A percentile compares a stretch with the other conserved stretches of the same genome.
Evolutionary conservation across 2,797 vertebrate genomes (phyloP).

Genomic region (Pangasius larnaudii): DNA sequence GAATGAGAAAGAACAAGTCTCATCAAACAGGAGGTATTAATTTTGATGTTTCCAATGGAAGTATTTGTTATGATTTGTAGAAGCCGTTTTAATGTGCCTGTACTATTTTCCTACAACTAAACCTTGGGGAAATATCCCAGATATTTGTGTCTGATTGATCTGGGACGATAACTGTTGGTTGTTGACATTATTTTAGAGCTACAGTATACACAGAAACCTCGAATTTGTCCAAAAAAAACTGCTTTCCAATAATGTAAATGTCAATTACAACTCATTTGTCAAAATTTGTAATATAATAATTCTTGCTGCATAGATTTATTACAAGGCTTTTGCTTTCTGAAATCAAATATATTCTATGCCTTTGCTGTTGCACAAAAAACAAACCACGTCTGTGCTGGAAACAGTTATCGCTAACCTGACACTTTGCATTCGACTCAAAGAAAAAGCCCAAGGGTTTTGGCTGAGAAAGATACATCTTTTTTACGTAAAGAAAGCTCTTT

Average conservation of each 20-base stretch:
- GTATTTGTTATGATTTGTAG: constrained; percentile 65
- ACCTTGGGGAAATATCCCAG: constrained; percentile 74
- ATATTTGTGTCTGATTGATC: constrained; percentile 75
- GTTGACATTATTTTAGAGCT: constrained; percentile 26
- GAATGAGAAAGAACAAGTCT: constrained; percentile 74
- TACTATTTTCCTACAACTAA: constrained; percentile 70
- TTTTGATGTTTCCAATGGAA: constrained; percentile 66
- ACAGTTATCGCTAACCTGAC: constrained; percentile 31
- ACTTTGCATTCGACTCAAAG: constrained; percentile 33
- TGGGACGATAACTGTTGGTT: constrained; percentile 67
- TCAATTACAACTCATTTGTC: neutral
- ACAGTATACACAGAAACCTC: constrained; percentile 28
- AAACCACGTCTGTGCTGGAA: constrained; percentile 21
- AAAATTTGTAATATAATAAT: neutral
- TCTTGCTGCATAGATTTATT: constrained; percentile 27
- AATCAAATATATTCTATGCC: constrained; percentile 29
- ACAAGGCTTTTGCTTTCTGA: constrained; percentile 6
- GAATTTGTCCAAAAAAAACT: neutral
- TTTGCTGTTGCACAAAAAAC: neutral
- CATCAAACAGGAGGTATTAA: constrained; percentile 77
- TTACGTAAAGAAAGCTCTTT: constrained; percentile 32
- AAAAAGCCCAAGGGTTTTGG: constrained; percentile 33
- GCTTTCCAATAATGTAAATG: constrained; percentile 29
- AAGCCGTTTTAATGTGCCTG: constrained; percentile 61
- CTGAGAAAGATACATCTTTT: constrained; percentile 33